These are phyloP conservation scores for Maconellicoccus hirsutus DNA, from an alignment of 1,140 invertebrate genomes.

Conservation along the genomic window DNA sequence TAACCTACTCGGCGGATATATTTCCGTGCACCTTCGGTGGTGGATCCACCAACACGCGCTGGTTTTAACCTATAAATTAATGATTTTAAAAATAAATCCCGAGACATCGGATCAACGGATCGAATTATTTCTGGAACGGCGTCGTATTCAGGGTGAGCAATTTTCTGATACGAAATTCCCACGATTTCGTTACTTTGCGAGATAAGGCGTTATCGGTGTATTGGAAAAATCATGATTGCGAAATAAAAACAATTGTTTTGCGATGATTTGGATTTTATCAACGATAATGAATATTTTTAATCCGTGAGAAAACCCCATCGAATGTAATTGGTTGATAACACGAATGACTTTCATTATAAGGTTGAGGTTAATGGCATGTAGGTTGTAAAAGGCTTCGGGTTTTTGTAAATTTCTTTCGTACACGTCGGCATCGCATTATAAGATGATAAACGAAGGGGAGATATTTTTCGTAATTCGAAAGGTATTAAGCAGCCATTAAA, in stretches of 20 bases:
- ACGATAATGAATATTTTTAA: too few relatives aligned
- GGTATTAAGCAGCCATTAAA: slow-evolving; percentile 8
- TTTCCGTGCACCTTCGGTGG: not conserved
- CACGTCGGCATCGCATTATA: not conserved
- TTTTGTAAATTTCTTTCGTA: not conserved
- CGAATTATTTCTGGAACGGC: slow-evolving; percentile 3
- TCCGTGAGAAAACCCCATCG: too few relatives aligned
- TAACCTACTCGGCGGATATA: not conserved
- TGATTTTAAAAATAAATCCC: slow-evolving; percentile 10
- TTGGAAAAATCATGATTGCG: too few relatives aligned
- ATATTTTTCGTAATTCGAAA: not conserved
- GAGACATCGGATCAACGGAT: not conserved
- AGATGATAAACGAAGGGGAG: not conserved
- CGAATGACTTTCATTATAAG: not conserved
- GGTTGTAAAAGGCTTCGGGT: not conserved
- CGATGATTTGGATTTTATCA: too few relatives aligned
- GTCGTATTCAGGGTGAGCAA: too few relatives aligned
- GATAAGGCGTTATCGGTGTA: too few relatives aligned
- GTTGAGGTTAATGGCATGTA: not conserved
- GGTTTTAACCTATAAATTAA: not conserved
- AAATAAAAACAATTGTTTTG: too few relatives aligned
- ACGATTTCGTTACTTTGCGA: too few relatives aligned
- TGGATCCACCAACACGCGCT: not conserved
- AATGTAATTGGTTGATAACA: too few relatives aligned
- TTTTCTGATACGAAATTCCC: too few relatives aligned